Base-by-base conservation (phyloP, 1,140 invertebrate species). In the Listronotus bonariensis region DNA sequence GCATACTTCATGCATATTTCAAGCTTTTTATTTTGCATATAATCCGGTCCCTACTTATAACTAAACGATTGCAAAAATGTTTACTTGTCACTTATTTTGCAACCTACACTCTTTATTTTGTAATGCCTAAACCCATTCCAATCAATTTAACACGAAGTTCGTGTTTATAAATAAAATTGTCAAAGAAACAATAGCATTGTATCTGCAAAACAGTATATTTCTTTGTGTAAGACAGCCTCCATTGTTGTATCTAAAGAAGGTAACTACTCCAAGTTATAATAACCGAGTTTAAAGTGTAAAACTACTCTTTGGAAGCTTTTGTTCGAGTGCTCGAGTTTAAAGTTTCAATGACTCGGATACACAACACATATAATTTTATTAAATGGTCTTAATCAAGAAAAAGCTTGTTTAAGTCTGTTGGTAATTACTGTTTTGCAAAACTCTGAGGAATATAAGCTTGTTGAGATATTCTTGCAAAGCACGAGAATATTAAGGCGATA, bases 301-400 rank as follows among this genome's bases (percentile, higher is more conserved):
- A 45, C 42, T 45, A 45, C 11, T 45, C 42, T 15, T 7, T 17
- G 15, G 17, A 15, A 41, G 42, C 42, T 45, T 45, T 45, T 45
- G 42, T 45, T 17, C 15, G 42, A 17, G 11, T n/a, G 42, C 42
- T 45, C 11, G 17, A 45, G 42, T 45, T 45, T 26, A 45, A 45
- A 45, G 11, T 45, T 45, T 45, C 42, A 45, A 45, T 45, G 42
- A n/a, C 42, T 17, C 14, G 15, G 42, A 45, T 45, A 45, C 42
- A 45, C 1, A 26, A 45, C 14, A 45, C 14, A 45, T 45, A 45
- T 17, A 45, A 5, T 12, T 45, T 45, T 45, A 45, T 45, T 45
- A 45, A 45, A 45, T 45, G 42, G 17, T 45, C 42, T 45, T 45
- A 45, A 45, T 45, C 42, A 45, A 45, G 42, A 45, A 45, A 45